phyloP scores from a whole-genome alignment of 1,140 invertebrate species.

The Apis dorsata region DNA sequence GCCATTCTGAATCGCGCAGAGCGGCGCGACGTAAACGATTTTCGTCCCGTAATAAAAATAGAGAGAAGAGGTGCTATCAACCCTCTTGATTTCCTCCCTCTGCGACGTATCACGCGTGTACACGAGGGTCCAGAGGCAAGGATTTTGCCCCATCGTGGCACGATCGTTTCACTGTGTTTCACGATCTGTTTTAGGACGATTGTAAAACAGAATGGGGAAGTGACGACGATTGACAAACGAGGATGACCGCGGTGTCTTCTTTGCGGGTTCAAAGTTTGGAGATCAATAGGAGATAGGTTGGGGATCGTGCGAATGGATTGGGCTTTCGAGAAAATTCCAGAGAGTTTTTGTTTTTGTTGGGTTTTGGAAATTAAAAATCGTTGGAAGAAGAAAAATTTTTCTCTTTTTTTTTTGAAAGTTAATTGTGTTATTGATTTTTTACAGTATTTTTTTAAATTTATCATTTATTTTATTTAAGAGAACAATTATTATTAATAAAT shows the following conservation, averaged over 20 bases:
- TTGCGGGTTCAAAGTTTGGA: neutral
- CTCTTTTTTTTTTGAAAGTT: no score
- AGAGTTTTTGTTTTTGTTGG: no score
- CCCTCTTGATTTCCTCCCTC: neutral
- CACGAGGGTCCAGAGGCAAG: neutral
- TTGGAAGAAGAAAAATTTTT: no score
- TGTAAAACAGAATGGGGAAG: neutral
- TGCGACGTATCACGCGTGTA: neutral
- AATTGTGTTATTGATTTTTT: no score
- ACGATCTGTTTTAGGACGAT: neutral
- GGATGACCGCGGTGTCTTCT: neutral
- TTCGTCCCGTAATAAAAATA: slow-evolving; percentile 46
- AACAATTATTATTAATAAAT: no score
- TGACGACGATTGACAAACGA: neutral
- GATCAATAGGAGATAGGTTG: no score
- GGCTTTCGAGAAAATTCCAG: no score
- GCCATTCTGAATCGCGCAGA: slow-evolving; percentile 38
- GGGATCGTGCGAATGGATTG: no score
- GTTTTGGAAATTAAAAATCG: no score
- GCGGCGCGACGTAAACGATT: slow-evolving; percentile 47
- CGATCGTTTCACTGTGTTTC: neutral
- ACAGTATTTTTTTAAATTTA: no score
- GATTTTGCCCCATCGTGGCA: neutral
- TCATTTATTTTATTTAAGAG: no score
- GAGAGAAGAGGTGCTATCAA: slow-evolving; percentile 24